phyloP scores from a whole-genome alignment of 2,888 invertebrate species.

The Campopleginae sp. region DNA sequence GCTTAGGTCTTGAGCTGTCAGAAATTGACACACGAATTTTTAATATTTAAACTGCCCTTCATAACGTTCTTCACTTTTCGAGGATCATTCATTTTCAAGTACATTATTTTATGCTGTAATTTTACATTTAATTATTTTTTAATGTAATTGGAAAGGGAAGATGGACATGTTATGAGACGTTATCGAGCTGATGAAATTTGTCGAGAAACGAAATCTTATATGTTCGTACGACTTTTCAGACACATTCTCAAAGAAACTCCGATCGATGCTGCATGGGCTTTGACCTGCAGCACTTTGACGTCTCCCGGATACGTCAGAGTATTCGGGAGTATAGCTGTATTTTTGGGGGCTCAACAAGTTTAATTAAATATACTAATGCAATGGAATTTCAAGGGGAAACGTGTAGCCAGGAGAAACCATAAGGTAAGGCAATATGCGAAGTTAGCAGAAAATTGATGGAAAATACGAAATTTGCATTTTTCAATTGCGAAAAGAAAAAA shows the following conservation, averaged over 20 bases:
- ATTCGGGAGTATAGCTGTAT: not conserved
- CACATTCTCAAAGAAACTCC: constrained; percentile 15
- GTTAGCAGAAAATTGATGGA: not conserved
- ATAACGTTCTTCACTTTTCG: not conserved
- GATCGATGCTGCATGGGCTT: not conserved
- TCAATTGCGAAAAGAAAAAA: not conserved
- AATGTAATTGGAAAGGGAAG: too few species aligned
- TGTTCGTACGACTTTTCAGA: not conserved
- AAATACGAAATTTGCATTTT: not conserved
- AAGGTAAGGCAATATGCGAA: not conserved
- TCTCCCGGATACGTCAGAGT: not conserved
- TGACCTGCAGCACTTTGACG: not conserved
- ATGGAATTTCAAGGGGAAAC: not conserved
- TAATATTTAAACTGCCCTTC: constrained; percentile 19
- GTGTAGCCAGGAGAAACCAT: not conserved
- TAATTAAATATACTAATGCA: not conserved
- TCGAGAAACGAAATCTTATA: not conserved
- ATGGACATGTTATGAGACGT: too few species aligned
- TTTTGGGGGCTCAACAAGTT: not conserved
- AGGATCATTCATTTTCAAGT: not conserved
- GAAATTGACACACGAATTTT: constrained; percentile 11
- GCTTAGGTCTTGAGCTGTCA: not conserved
- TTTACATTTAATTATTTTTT: too few species aligned
- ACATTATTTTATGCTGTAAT: not conserved
- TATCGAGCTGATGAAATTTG: constrained; percentile 5